Evolutionary conservation across 92 coral and sea anemone species (phyloP).

Genomic region (Montipora capitata): DNA sequence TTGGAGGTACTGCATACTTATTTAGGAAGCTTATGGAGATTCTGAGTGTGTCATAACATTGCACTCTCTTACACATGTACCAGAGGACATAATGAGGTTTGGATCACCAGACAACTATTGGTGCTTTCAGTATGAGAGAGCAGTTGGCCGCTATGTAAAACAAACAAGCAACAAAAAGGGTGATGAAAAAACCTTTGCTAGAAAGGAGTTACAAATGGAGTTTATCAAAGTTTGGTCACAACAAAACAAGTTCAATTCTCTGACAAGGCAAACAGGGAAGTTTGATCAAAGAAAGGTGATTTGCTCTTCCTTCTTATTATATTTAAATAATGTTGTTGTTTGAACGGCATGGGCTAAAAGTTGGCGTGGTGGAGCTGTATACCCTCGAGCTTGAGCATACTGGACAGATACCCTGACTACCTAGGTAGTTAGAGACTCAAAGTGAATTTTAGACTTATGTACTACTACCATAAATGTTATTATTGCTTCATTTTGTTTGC

Average conservation of each 20-base stretch:
- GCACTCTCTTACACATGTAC: conserved; percentile 55
- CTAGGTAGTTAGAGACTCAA: background rate
- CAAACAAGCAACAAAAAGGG: conserved; percentile 60
- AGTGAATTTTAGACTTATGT: background rate
- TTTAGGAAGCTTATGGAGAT: conserved; percentile 59
- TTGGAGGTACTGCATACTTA: conserved; percentile 73
- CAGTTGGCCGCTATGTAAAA: conserved; percentile 44
- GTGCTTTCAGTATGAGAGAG: conserved; percentile 68
- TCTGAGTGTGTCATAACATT: conserved; percentile 50
- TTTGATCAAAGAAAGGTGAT: conserved; percentile 27
- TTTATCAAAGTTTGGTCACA: conserved; percentile 57
- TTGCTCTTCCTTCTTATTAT: background rate
- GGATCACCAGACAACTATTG: conserved; percentile 68
- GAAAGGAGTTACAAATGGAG: conserved; percentile 58
- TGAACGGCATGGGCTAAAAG: background rate
- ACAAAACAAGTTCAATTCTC: conserved; percentile 10
- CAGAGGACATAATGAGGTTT: conserved; percentile 63
- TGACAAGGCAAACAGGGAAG: conserved; percentile 14
- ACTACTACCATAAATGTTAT: conserved; percentile 13
- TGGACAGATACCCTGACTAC: conserved; percentile 9
- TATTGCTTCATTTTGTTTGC: background rate
- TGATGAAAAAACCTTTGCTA: conserved; percentile 49
- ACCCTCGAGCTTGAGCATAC: conserved; percentile 8
- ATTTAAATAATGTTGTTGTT: background rate
- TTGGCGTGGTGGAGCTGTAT: background rate